Base-by-base conservation (phyloP, 2,113 vertebrate species). In the Macquaria australasica region DNA sequence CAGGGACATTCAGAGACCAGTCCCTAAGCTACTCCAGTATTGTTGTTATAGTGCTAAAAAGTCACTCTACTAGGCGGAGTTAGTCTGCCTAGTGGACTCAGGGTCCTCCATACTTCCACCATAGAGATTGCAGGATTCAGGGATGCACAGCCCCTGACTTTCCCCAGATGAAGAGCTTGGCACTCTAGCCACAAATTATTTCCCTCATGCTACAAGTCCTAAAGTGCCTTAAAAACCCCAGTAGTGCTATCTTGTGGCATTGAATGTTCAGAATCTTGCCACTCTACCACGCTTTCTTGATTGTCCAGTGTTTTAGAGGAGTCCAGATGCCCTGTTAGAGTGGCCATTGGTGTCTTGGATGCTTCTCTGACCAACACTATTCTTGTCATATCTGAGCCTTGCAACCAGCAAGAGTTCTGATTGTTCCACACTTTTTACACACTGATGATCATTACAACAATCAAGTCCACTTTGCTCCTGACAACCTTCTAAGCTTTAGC, bases 181-280 rank as follows among this genome's bases (percentile, higher is more conserved):
- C 53, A 59, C n/a, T 73, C 2, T n/a, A 73, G 77, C 28, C 39
- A 41, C 23, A 81, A 75, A 51, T 56, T n/a, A 50, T 79, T 71
- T 53, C 21, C 39, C 45, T 53, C 31, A 45, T 56, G 21, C 73
- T 48, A 39, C 39, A 69, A 74, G 37, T 77, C 79, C 56, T 59
- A 28, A 77, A 82, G 58, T 60, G 59, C 23, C 62, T 53, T 34
- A 55, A 10, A 80, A 81, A 75, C 80, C 73, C 64, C 66, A 66
- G 25, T 62, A 73, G 39, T 77, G 45, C 37, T 82, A 56, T 78
- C 73, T 58, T 51, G 28, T 53, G 21, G 50, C 23, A 71, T 39
- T 41, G 43, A 77, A 23, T 70, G 66, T 63, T 76, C 20, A 58
- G 31, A 63, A 68, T 23, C 56, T 28, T 64, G 45, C 20, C n/a